These are phyloP conservation scores for Melanophora roralis DNA, from an alignment of 2,888 invertebrate species.

Conservation along the genomic window DNA sequence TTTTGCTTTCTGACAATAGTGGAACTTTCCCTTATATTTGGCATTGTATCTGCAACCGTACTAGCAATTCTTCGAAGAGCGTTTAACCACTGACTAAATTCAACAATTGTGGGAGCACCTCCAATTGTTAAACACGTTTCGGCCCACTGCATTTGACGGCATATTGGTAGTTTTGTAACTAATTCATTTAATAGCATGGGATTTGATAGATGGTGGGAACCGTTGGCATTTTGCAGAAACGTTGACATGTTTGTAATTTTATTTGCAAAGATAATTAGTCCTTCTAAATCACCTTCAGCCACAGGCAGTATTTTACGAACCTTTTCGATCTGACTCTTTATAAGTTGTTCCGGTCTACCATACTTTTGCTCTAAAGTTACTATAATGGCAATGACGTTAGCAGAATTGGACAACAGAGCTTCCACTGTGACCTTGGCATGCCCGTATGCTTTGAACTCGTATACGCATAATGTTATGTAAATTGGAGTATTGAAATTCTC, in stretches of 20 bases:
- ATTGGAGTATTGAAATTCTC: constrained; percentile 15
- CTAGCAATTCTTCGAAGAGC: constrained; percentile 7
- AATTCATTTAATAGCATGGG: constrained; percentile 4
- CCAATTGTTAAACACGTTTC: background rate
- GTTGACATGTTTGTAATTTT: constrained; percentile 35
- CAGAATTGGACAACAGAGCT: constrained; percentile 2
- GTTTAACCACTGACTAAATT: constrained; percentile 27
- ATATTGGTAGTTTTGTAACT: background rate
- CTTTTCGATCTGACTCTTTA: constrained; percentile 30
- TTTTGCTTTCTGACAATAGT: background rate
- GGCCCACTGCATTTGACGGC: constrained; percentile 32
- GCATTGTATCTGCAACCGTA: background rate
- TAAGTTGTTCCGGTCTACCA: constrained; percentile 25
- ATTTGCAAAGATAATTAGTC: constrained; percentile 21
- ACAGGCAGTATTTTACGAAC: background rate
- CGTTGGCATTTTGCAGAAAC: constrained; percentile 25
- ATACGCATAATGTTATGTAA: constrained; percentile 31
- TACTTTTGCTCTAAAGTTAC: constrained; percentile 7
- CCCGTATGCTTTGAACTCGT: constrained; percentile 15
- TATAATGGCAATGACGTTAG: constrained; percentile 29
- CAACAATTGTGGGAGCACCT: background rate
- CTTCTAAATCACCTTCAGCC: constrained; percentile 9
- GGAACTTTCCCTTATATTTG: background rate
- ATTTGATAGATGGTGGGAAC: constrained; percentile 2
- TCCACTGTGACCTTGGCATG: constrained; percentile 19